Evolutionary conservation across 2,888 invertebrate species (phyloP).

Genomic region (Chalcosyrphus nemorum): DNA sequence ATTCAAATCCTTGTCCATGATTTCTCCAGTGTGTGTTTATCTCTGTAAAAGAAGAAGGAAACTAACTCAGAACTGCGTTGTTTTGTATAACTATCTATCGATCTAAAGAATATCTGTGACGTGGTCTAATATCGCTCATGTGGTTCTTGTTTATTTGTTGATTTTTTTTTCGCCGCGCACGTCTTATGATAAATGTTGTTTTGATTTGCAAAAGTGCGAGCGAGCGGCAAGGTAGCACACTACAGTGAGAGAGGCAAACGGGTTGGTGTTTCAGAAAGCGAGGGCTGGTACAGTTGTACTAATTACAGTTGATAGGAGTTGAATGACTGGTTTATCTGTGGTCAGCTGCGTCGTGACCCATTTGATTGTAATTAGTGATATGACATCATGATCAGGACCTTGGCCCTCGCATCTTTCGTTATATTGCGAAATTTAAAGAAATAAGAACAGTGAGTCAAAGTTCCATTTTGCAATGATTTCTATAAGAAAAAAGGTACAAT

Average conservation of each 20-base stretch:
- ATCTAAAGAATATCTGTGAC: not conserved
- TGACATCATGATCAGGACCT: not conserved
- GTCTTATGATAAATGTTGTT: conserved; percentile 14
- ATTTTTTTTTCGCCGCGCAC: not conserved
- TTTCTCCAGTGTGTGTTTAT: conserved; percentile 8
- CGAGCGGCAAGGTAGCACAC: not conserved
- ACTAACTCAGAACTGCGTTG: not conserved
- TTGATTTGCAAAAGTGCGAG: conserved; percentile 15
- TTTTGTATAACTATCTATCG: conserved; percentile 12
- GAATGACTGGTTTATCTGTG: conserved; percentile 16
- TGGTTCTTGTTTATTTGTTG: conserved; percentile 13
- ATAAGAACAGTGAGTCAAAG: not conserved
- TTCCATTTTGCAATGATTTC: not conserved
- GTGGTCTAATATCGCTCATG: not conserved
- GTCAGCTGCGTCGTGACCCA: not conserved
- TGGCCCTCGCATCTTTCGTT: not conserved
- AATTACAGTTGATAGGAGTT: not conserved
- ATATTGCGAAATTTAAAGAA: not conserved
- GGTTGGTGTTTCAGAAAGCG: not conserved
- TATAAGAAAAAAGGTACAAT: too few species aligned
- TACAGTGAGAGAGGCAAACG: not conserved
- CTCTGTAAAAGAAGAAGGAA: conserved; percentile 19
- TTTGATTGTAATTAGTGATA: not conserved
- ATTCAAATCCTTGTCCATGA: conserved; percentile 51
- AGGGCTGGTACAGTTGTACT: conserved; percentile 1